A percentile compares a stretch with the other conserved stretches of the same genome.
phyloP scores from a whole-genome alignment of 2,888 invertebrate species.

The Apodemia hepburni region DNA sequence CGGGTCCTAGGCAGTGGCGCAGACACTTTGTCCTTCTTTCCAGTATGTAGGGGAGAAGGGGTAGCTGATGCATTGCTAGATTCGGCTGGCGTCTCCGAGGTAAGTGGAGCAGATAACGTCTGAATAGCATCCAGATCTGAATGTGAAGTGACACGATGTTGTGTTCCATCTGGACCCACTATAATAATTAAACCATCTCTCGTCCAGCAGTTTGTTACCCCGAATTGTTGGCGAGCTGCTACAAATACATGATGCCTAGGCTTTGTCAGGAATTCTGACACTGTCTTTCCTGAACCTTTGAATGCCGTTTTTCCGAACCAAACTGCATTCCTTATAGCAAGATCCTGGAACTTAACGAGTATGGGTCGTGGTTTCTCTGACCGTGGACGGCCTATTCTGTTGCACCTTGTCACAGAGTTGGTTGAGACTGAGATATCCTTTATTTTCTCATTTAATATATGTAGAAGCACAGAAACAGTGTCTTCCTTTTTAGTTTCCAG shows the following conservation, averaged over 20 bases:
- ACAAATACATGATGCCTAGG: neutral
- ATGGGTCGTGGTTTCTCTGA: neutral
- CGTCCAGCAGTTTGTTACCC: neutral
- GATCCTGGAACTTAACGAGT: neutral
- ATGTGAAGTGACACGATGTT: neutral
- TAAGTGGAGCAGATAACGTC: neutral
- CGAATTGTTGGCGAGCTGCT: neutral
- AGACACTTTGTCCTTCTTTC: too few relatives aligned
- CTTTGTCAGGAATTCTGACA: neutral
- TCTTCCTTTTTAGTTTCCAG: constrained; percentile 4
- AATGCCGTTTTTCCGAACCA: constrained; percentile 6
- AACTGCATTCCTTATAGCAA: neutral
- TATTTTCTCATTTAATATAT: neutral
- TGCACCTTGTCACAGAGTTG: neutral
- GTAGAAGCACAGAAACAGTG: neutral
- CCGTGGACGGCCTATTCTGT: neutral
- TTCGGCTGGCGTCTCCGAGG: neutral
- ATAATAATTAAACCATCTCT: neutral
- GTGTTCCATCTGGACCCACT: neutral
- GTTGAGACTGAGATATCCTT: neutral
- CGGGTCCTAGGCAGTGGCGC: too few relatives aligned
- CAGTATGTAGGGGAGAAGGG: too few relatives aligned
- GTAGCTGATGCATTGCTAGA: too few relatives aligned
- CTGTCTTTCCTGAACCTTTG: too few relatives aligned
- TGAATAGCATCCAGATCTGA: neutral